Evolutionary conservation across 2,113 vertebrate genomes (phyloP), one percentile per base, ranked within the genome.

Genomic region (Odobenus rosmarus): DNA sequence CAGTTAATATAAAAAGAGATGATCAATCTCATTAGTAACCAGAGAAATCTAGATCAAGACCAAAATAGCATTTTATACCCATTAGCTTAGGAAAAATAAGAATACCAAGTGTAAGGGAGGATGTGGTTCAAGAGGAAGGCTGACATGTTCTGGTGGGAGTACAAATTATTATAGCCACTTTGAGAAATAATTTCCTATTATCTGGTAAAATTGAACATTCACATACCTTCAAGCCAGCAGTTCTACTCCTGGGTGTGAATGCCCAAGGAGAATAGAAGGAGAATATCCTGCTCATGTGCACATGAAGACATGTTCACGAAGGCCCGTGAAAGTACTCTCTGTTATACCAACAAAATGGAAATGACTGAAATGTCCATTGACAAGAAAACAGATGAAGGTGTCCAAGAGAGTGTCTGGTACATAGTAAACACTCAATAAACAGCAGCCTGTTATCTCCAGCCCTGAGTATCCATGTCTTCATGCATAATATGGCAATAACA

Each of bases 1-100:
- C 82, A 95, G 90, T 67, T 69, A 80, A 93, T 51, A 90, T 7
- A 88, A 74, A 90, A 80, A 74, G 42, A 80, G 10, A 83, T 92
- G n/a, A 71, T 51, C 72, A 42, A 62, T 31, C 21, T 76, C 42
- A 57, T 90, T 90, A 81, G 18, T 88, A 88, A 88, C 31, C 42
- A 93, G 53, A 74, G 23, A 92, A 90, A 64, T 64, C 82, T 0
- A 92, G 49, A 69, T 51, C 71, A 85, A 62, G 36, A 15, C 14
- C 18, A 74, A 76, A 71, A 77, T 77, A 39, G 4, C 26, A 71
- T 80, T 84, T 91, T 85, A 76, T 69, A 46, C 12, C 33, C 36
- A 76, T 24, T 71, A 85, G 18, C 33, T 95, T 88, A 84, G 21
- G n/a, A n/a, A 88, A 62, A 88, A 74, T 12, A 79, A 94, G 79